Conservation (phyloP, 2,113 vertebrate genomes). For the Balaeniceps rex region DNA sequence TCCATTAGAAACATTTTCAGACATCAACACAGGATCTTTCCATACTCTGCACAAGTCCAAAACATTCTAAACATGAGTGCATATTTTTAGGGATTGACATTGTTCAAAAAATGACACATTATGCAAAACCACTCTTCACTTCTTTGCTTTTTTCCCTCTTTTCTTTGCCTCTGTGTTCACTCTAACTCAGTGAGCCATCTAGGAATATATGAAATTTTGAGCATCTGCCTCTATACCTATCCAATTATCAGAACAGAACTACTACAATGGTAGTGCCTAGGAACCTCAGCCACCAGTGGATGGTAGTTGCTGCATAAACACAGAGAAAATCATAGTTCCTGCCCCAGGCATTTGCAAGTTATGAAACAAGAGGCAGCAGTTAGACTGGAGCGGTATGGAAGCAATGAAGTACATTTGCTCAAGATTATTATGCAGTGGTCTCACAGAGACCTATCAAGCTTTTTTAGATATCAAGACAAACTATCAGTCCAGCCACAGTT, state of each 20-base stretch:
- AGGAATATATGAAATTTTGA: background rate
- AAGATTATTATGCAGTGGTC: background rate
- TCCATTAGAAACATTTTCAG: background rate
- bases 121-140: background rate
- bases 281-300: background rate
- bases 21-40: background rate
- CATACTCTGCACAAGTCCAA: background rate
- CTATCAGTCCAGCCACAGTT: background rate
- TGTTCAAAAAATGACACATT: background rate
- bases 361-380: slow-evolving; percentile 15
- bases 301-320: slow-evolving; percentile 13
- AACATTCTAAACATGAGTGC: background rate
- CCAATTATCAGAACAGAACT: background rate
- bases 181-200: background rate
- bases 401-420: slow-evolving; percentile 15
- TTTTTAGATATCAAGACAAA: slow-evolving; percentile 22
- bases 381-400: background rate
- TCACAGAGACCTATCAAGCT: background rate
- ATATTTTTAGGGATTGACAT: background rate
- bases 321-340: background rate
- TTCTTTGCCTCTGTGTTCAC: background rate
- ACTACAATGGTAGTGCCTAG: background rate
- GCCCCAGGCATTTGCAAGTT: slow-evolving; percentile 2
- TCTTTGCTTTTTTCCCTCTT: background rate
- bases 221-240: background rate